These are phyloP conservation scores for Sternotherus odoratus DNA, from an alignment of 2,797 vertebrate genomes.

Conservation along the genomic window DNA sequence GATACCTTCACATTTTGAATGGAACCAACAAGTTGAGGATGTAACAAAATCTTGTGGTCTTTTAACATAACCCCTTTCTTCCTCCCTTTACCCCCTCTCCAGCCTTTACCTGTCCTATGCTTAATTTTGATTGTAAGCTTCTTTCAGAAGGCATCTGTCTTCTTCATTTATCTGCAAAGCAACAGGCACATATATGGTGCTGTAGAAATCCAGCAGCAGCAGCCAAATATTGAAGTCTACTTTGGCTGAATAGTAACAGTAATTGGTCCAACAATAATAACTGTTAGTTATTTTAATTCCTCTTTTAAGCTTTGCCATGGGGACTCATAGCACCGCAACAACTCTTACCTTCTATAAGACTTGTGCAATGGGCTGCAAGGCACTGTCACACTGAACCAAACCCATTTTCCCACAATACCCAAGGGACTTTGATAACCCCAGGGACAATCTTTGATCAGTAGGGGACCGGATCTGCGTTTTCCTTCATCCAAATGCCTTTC, in stretches of 20 bases:
- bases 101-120: accelerated
- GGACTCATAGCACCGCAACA: neutral
- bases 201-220: neutral
- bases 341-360: neutral
- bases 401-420: slow-evolving; percentile 23
- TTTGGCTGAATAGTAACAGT: slow-evolving; percentile 32
- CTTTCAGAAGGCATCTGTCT: neutral
- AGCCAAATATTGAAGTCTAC: neutral
- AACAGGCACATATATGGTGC: neutral
- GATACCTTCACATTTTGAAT: accelerated
- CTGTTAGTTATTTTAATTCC: slow-evolving; percentile 40
- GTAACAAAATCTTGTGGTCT: accelerated
- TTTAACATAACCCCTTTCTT: neutral
- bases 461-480: neutral
- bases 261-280: slow-evolving; percentile 2
- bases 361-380: neutral
- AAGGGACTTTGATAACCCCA: slow-evolving; percentile 54
- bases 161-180: neutral
- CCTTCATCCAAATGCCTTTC: neutral
- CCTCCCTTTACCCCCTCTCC: neutral
- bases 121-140: accelerated
- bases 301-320: neutral
- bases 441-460: slow-evolving; percentile 2
- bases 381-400: slow-evolving; percentile 6
- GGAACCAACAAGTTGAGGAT: neutral